phyloP scores from a whole-genome alignment of 2,797 vertebrate species.

The Protonibea diacanthus region DNA sequence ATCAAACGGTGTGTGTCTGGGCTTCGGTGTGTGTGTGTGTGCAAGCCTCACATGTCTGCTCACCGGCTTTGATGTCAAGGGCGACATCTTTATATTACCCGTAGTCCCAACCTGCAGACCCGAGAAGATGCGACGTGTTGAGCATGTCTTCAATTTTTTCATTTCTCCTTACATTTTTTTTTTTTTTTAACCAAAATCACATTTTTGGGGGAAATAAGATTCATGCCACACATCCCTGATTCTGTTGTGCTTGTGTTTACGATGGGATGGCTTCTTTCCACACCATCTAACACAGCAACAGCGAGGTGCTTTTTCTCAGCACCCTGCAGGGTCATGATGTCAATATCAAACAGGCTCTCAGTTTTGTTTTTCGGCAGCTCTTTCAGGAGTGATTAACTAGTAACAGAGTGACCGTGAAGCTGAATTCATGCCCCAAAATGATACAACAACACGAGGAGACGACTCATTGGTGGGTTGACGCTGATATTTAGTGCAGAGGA shows the following conservation, averaged over 20 bases:
- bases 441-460: conserved; percentile 29
- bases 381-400: conserved; percentile 38
- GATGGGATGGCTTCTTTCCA: conserved; percentile 59
- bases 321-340: conserved; percentile 65
- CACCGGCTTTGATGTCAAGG: conserved; percentile 70
- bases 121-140: background rate
- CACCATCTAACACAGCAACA: conserved; percentile 47
- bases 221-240: conserved; percentile 47
- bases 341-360: conserved; percentile 61
- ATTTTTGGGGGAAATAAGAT: conserved; percentile 55
- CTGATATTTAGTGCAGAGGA: conserved; percentile 29
- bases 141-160: conserved; percentile 50
- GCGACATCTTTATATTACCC: conserved; percentile 59
- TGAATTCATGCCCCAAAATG: conserved; percentile 25
- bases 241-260: conserved; percentile 22
- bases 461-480: conserved; percentile 19
- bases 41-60: conserved; percentile 12
- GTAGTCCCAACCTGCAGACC: conserved; percentile 19
- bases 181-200: conserved; percentile 54
- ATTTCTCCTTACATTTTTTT: conserved; percentile 56
- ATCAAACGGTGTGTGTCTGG: conserved; percentile 59
- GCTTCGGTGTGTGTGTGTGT: conserved; percentile 21
- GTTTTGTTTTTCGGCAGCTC: conserved; percentile 41
- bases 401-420: conserved; percentile 39
- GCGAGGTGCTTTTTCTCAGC: conserved; percentile 23